Evolutionary conservation across 23 tunicate genomes (phyloP).

Genomic region (Oikopleura vanhoeffeni): DNA sequence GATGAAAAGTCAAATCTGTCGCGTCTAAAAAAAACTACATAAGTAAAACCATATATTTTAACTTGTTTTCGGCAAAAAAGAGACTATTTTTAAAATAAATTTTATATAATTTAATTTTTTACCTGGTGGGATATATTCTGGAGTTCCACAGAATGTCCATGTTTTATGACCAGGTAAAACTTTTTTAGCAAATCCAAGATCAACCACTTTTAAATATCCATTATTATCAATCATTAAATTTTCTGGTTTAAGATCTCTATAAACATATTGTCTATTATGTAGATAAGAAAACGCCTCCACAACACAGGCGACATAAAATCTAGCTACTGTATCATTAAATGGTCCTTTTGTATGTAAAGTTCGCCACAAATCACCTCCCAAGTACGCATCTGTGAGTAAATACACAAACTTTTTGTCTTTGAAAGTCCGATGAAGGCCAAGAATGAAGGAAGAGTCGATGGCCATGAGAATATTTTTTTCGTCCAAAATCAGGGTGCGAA

Average conservation of each 20-base stretch:
- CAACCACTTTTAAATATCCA: constrained; percentile 71
- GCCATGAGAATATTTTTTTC: constrained; percentile 37
- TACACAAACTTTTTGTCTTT: constrained; percentile 71
- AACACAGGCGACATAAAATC: constrained; percentile 72
- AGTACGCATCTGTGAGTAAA: constrained; percentile 71
- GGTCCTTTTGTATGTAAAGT: constrained; percentile 38
- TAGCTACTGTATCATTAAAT: constrained; percentile 42
- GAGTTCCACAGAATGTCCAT: constrained; percentile 97
- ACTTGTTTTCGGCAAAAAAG: too few relatives aligned
- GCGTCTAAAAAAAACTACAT: too few relatives aligned
- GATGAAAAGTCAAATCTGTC: too few relatives aligned
- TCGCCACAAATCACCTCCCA: constrained; percentile 85
- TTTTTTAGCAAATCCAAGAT: constrained; percentile 76
- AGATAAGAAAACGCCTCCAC: constrained; percentile 75
- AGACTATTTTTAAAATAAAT: too few relatives aligned
- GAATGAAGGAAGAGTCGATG: constrained; percentile 45
- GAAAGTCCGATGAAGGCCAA: constrained; percentile 27
- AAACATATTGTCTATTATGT: constrained; percentile 35
- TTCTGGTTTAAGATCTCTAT: constrained; percentile 49
- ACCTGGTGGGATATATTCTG: constrained; percentile 93
- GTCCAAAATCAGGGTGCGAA: constrained; percentile 52
- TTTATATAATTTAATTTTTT: too few relatives aligned
- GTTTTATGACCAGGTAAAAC: constrained; percentile 63
- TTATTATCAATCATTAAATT: constrained; percentile 53
- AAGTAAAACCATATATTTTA: too few relatives aligned